Conservation (phyloP, 2,113 vertebrate genomes). For the Corvus moneduloides region DNA sequence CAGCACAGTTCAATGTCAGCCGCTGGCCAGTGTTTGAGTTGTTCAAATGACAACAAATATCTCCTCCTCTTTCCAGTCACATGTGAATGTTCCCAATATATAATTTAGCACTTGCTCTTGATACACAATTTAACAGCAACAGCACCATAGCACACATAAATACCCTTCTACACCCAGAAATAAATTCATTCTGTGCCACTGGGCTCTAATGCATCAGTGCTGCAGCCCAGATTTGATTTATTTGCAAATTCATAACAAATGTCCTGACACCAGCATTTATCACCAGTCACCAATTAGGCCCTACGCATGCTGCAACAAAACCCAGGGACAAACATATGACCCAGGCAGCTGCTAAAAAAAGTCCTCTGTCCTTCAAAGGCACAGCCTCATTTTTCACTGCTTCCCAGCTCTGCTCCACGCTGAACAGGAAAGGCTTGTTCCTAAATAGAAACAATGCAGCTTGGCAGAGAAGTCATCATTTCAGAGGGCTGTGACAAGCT, state of each 20-base stretch:
- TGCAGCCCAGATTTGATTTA: slow-evolving; percentile 6
- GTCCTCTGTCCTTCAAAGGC: background rate
- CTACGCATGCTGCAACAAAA: background rate
- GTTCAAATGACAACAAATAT: background rate
- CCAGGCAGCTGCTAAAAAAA: slow-evolving; percentile 4
- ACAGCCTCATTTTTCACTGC: background rate
- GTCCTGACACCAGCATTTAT: slow-evolving; percentile 41
- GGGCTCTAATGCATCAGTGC: background rate
- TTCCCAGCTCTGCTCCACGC: background rate
- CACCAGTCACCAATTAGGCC: background rate
- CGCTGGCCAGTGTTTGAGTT: background rate
- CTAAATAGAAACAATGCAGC: slow-evolving; percentile 25
- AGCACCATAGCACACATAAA: background rate
- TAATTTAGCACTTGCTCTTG: background rate
- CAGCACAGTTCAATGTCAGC: background rate
- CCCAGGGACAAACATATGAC: slow-evolving; percentile 13
- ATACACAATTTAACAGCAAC: background rate
- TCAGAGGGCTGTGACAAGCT: background rate
- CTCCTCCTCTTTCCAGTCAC: background rate
- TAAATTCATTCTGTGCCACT: background rate
- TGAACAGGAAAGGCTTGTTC: background rate
- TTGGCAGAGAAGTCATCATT: background rate
- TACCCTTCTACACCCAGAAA: background rate
- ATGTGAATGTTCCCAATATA: background rate
- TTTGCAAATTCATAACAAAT: slow-evolving; percentile 28